Base-by-base conservation (phyloP, 2,797 vertebrate genomes). In the Strix occidentalis region DNA sequence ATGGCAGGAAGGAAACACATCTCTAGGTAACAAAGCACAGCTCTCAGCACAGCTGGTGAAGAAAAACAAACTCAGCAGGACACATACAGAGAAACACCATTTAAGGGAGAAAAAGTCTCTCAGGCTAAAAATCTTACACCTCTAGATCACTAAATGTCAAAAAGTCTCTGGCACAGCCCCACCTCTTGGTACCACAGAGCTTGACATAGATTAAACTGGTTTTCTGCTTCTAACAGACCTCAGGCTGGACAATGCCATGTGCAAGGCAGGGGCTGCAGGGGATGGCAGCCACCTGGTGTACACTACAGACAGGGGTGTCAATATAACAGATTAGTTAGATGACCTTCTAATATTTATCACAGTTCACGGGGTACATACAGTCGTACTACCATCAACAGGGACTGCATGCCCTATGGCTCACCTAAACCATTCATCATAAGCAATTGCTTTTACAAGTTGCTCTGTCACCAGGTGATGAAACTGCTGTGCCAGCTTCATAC, bases 21-120 rank as follows among this genome's bases (percentile, higher is more conserved):
- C 76, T 85, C 75, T 60, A 86, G 53, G 45, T 35, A 70, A 66
- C 19, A 86, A 74, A 90, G 58, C n/a, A 78, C 65, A 78, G 29
- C 3, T 7, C 60, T 41, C 65, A 65, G 74, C 25, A 45, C 41
- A 78, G 80, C 72, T 61, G 39, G 15, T 39, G 65, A 82, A 80
- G 39, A 60, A 95, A 86, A 88, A 43, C 1, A 2, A 84, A 71
- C 61, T 71, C 80, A 9, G n/a, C 13, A 54, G 41, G 54, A 43
- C 57, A 84, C 61, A 46, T 51, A 68, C 16, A 68, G 13, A 81
- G 57, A 90, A 84, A 82, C 33, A 69, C 66, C 35, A 79, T 86
- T 95, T 94, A 94, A 93, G 74, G 91, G 69, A 95, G 46, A 68
- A 64, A 83, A 94, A 94, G 50, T 61, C n/a, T 89, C 68, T 50